These are phyloP conservation scores for Rhegmatorhina hoffmannsi DNA, from an alignment of 2,113 vertebrate genomes.

Conservation along the genomic window DNA sequence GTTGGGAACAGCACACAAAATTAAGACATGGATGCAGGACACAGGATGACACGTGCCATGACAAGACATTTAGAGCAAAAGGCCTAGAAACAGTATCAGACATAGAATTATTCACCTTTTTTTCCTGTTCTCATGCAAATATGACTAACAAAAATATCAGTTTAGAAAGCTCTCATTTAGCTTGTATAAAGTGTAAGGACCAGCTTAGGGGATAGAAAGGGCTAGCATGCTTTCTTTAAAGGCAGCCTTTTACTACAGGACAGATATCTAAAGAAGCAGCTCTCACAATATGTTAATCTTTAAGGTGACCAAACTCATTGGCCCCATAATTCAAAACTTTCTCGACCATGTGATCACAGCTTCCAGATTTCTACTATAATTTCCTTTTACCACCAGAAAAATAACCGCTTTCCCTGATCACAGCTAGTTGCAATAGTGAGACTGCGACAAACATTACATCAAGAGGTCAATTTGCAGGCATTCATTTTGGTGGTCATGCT, in stretches of 20 bases:
- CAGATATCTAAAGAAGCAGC: background rate
- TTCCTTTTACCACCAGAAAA: background rate
- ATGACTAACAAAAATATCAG: background rate
- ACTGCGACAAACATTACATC: background rate
- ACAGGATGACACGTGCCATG: fast-evolving
- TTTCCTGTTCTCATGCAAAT: background rate
- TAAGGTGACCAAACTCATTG: background rate
- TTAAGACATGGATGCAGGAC: background rate
- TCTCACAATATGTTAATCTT: background rate
- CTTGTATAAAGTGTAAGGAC: background rate
- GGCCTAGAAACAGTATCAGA: background rate
- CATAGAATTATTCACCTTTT: background rate
- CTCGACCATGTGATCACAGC: background rate
- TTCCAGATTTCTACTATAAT: background rate
- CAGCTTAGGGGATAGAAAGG: background rate
- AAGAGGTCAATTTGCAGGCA: background rate
- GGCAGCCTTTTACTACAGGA: background rate
- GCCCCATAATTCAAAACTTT: background rate
- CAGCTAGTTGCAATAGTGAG: background rate
- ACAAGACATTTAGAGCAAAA: background rate
- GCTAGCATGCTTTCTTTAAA: background rate
- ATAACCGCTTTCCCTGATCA: background rate
- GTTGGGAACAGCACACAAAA: background rate
- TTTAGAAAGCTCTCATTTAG: background rate
- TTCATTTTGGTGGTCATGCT: background rate